Conservation (phyloP, 2,888 invertebrate species). For the Acanthosoma haemorrhoidale region DNA sequence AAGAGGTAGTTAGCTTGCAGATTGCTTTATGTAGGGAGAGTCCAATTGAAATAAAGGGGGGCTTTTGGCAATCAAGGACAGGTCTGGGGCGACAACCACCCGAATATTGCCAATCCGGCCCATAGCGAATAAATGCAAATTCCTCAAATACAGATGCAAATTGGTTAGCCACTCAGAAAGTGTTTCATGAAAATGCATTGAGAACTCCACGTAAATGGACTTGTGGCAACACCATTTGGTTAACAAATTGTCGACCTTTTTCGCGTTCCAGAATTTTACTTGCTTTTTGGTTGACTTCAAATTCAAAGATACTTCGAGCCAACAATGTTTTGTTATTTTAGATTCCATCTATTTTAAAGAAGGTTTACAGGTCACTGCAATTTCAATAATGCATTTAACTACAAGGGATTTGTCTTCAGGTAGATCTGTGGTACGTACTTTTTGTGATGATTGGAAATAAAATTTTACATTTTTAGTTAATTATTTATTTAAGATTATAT, state of each 20-base stretch:
- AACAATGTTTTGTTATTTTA: too few species aligned
- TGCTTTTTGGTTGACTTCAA: slow-evolving; percentile 36
- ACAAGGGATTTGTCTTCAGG: too few species aligned
- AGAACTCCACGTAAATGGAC: slow-evolving; percentile 39
- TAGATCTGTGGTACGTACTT: too few species aligned
- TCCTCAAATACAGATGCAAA: slow-evolving; percentile 41
- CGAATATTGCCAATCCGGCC: slow-evolving; percentile 38
- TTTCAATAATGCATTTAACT: too few species aligned
- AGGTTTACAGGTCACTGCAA: not conserved
- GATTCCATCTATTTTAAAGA: not conserved
- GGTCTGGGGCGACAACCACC: slow-evolving; percentile 36
- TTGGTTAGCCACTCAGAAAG: slow-evolving; percentile 40
- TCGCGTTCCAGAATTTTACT: slow-evolving; percentile 36
- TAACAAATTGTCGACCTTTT: slow-evolving; percentile 39
- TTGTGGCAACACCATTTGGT: slow-evolving; percentile 40
- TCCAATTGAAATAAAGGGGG: slow-evolving; percentile 34
- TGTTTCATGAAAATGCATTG: slow-evolving; percentile 41
- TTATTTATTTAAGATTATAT: too few species aligned
- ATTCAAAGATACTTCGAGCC: slow-evolving; percentile 8
- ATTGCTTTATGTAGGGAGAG: slow-evolving; percentile 36
- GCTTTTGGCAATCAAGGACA: slow-evolving; percentile 31
- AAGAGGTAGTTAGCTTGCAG: slow-evolving; percentile 18
- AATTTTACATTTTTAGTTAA: too few species aligned
- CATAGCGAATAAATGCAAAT: slow-evolving; percentile 39
- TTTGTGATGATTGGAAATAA: too few species aligned